Evolutionary conservation across 2,797 vertebrate species (phyloP), one percentile per base, ranked within the genome.

Genomic region (Cossypha niveicapilla): DNA sequence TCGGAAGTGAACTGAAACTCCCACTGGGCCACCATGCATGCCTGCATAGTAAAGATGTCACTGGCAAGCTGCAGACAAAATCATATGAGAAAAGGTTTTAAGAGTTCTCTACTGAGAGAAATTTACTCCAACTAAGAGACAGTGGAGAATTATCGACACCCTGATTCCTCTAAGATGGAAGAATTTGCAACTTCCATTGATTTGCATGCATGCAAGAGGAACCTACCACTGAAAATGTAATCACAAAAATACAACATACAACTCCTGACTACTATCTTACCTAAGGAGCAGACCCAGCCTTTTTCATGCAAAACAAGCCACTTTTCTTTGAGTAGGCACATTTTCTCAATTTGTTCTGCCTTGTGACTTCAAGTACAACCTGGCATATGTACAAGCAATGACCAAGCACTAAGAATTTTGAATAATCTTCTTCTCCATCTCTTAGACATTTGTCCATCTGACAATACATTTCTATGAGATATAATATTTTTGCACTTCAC

Each of bases 1-100:
- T 42, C 73, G 70, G 28, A 92, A 95, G 78, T 54, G 90, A 96
- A 80, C 42, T 53, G 58, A 88, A 94, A 92, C 62, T 90, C 77
- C 81, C 87, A 78, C 34, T 17, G 77, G 92, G 92, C 61, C 84
- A 67, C 30, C 28, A 4, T 57, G 47, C 45, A 47, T 60, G 84
- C 74, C 71, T 71, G 77, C 65, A 82, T 19, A 42, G 28, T 34
- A 62, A 92, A 41, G 65, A 75, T 32, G 83, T 39, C 39, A 53
- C 15, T 32, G 58, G 50, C 48, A 70, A 74, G 47, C 60, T 80
- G 71, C 54, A 91, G 65, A 48, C 14, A 88, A 84, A 87, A 30
- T 72, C 34, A 34, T 57, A 48, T 56, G 45, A 13, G 50, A 76
- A 85, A 45, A 63, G 34, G 35, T 62, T 73, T 77, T 53, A 66